phyloP scores from a whole-genome alignment of 1,140 invertebrate species.

The Heliothis subflexa region DNA sequence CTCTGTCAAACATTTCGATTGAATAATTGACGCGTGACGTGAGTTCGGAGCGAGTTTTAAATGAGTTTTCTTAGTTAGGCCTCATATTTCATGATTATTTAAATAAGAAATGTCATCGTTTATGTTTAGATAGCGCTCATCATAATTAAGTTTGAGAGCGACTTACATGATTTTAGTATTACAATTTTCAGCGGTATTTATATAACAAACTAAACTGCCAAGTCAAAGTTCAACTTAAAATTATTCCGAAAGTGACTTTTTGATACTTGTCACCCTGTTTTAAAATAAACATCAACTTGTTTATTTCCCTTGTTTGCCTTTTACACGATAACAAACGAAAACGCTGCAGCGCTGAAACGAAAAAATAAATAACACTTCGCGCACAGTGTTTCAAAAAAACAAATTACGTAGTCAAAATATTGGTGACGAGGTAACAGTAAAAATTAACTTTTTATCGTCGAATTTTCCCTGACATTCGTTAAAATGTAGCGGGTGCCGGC shows the following conservation, averaged over 20 bases:
- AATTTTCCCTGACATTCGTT: background rate
- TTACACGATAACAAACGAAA: slow-evolving; percentile 11
- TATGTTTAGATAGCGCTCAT: background rate
- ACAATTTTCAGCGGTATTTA: background rate
- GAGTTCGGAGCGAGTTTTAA: slow-evolving; percentile 49
- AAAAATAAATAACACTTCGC: slow-evolving; percentile 22
- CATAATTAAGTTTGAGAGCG: background rate
- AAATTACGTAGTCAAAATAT: slow-evolving; percentile 34
- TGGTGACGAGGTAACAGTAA: slow-evolving; percentile 21
- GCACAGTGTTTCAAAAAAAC: slow-evolving; percentile 9
- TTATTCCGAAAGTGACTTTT: too few species aligned
- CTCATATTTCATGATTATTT: slow-evolving; percentile 43
- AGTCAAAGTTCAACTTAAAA: too few species aligned
- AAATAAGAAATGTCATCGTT: slow-evolving; percentile 29
- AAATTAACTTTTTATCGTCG: slow-evolving; percentile 30
- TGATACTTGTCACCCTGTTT: background rate
- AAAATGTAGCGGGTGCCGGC: slow-evolving; percentile 16
- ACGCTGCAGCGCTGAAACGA: slow-evolving; percentile 10
- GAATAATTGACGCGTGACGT: slow-evolving; percentile 62
- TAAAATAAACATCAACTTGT: background rate
- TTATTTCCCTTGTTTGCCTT: slow-evolving; percentile 13
- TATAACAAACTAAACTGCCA: background rate
- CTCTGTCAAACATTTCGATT: slow-evolving; percentile 65
- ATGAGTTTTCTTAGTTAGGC: slow-evolving; percentile 44
- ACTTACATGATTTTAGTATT: slow-evolving; percentile 13